A percentile compares a stretch with the other conserved stretches of the same genome.
These are phyloP conservation scores for Drosophila rubida DNA, from an alignment of 2,888 invertebrate genomes.

Conservation along the genomic window DNA sequence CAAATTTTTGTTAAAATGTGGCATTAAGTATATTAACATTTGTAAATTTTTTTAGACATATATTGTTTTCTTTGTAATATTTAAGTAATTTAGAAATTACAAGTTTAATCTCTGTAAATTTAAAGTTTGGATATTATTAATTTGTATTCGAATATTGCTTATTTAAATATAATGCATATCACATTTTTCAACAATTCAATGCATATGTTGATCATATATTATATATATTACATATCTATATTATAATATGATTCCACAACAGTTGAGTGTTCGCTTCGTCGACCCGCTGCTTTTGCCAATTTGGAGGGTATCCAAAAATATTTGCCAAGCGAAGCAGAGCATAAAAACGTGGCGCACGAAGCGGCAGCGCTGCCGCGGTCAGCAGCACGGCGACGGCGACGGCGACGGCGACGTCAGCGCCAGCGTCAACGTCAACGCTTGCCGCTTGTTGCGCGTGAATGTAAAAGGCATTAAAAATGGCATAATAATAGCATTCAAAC, in stretches of 20 bases:
- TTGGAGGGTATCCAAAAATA: constrained; percentile 39
- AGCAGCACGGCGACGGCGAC: not conserved
- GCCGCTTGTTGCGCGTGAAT: constrained; percentile 58
- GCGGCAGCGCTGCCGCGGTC: constrained; percentile 24
- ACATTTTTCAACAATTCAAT: too few species aligned
- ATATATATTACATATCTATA: too few species aligned
- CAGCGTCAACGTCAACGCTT: constrained; percentile 22
- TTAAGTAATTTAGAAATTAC: too few species aligned
- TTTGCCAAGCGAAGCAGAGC: constrained; percentile 52
- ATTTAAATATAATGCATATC: too few species aligned
- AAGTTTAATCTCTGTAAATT: too few species aligned
- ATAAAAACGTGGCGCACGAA: constrained; percentile 44
- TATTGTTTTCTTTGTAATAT: too few species aligned
- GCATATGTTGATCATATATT: too few species aligned
- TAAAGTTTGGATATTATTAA: too few species aligned
- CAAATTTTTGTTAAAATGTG: too few species aligned
- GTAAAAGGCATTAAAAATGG: constrained; percentile 64
- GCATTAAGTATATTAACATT: too few species aligned
- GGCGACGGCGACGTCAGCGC: constrained; percentile 20
- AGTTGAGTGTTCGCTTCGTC: not conserved
- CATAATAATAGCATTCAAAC: constrained; percentile 80
- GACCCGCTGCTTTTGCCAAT: not conserved
- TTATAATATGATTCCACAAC: not conserved
- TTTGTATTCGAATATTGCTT: too few species aligned
- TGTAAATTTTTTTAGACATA: too few species aligned